Base-by-base conservation (phyloP, 2,888 invertebrate species). In the Phaonia tiefii region DNA sequence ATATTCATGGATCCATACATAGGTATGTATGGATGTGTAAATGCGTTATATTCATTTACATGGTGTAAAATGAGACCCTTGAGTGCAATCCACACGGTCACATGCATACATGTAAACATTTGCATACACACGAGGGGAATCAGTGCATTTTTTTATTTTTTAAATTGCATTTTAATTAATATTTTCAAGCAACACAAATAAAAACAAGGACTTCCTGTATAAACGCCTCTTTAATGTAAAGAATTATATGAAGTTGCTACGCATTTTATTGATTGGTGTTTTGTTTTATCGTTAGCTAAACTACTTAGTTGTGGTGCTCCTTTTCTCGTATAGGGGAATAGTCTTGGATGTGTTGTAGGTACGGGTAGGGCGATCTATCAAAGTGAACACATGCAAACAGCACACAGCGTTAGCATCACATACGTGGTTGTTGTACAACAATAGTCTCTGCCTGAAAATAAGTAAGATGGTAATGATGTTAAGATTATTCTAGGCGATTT, bases 141-240 rank as follows among this genome's bases (percentile, higher is more conserved):
- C n/a, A 20, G 54, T 56, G 56, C 1, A 11, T 56, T 13, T 26
- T 13, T 3, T 31, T 15, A 15, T 60, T 39, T 37, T 60, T 60
- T 39, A 26, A 60, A 63, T 63, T 63, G 63, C 17, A 63, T 63
- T 42, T 22, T 63, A 42, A 63, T 63, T 63, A 63, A 42, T 25
- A 22, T 54, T 2, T 54, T 22, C 22, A 54, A 22, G 54, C 25
- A 25, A 11, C 3, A 31, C n/a, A n/a, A n/a, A n/a, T n/a, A n/a
- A n/a, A n/a, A 8, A n/a, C 20, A 15, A 20, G 17, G 49, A 49
- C 17, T 49, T 20, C 49, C 3, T 49, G 54, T 10, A 25, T 13
- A 22, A 54, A 54, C 54, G 54, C 54, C 54, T 11, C 20, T 54
- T 54, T 25, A 54, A 25, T 54, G 54, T 54, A 22, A 22, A 54